Evolutionary conservation across 2,113 vertebrate genomes (phyloP).

Genomic region (Hucho hucho): DNA sequence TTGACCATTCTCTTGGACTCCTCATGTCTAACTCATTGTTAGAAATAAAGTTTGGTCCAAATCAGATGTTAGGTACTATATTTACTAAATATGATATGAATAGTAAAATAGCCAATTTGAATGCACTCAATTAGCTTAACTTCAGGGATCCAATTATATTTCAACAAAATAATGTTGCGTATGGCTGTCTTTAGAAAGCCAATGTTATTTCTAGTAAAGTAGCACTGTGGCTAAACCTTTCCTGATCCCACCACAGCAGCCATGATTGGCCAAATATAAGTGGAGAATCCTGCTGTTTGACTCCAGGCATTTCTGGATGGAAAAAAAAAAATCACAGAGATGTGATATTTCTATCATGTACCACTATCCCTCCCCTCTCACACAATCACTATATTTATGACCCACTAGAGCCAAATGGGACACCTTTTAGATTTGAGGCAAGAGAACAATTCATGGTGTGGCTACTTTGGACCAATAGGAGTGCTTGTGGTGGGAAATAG

Average conservation of each 20-base stretch:
- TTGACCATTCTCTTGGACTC: too few relatives aligned
- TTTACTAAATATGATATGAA: too few relatives aligned
- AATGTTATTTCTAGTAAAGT: slow-evolving; percentile 1
- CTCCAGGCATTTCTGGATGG: neutral
- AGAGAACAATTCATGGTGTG: neutral
- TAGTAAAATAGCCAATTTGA: too few relatives aligned
- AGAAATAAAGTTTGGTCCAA: too few relatives aligned
- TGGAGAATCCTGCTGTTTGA: neutral
- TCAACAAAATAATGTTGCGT: too few relatives aligned
- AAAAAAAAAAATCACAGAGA: neutral
- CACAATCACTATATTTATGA: neutral
- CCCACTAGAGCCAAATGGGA: neutral
- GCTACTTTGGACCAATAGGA: neutral
- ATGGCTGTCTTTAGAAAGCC: neutral
- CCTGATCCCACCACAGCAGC: slow-evolving; percentile 2
- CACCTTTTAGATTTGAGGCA: neutral
- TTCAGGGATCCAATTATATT: too few relatives aligned
- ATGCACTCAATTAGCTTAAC: too few relatives aligned
- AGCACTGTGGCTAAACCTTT: slow-evolving; percentile 1
- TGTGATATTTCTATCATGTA: slow-evolving; percentile 8
- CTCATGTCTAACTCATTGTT: too few relatives aligned
- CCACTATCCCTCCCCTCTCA: neutral
- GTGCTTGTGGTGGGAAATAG: slow-evolving; percentile 1
- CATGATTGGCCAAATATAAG: neutral
- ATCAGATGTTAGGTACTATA: too few relatives aligned